These are phyloP conservation scores for Macrosteles quadrilineatus DNA, from an alignment of 1,140 invertebrate species.

Conservation along the genomic window DNA sequence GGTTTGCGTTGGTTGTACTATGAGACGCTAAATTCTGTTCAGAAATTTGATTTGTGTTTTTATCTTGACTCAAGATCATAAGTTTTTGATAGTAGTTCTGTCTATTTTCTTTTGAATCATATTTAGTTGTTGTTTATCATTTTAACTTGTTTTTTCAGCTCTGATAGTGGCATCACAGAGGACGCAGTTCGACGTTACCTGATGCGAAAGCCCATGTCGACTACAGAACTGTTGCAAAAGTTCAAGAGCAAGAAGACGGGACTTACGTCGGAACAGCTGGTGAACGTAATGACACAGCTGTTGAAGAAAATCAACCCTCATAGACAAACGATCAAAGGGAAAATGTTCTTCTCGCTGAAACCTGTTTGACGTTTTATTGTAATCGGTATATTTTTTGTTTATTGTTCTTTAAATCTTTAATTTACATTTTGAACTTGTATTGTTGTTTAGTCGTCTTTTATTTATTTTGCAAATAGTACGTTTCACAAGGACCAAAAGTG, in stretches of 20 bases:
- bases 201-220: conserved; percentile 94
- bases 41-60: too few relatives aligned
- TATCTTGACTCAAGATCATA: too few relatives aligned
- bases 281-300: conserved; percentile 91
- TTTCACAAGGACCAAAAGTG: too few relatives aligned
- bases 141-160: conserved; percentile 50
- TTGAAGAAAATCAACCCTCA: conserved; percentile 93
- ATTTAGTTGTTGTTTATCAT: background rate
- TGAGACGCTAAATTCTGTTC: too few relatives aligned
- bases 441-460: too few relatives aligned
- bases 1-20: too few relatives aligned
- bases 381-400: too few relatives aligned
- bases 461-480: too few relatives aligned
- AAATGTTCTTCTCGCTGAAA: conserved; percentile 92
- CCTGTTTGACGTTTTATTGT: background rate
- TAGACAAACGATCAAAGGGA: conserved; percentile 89
- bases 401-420: too few relatives aligned
- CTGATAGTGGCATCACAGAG: conserved; percentile 87
- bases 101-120: too few relatives aligned
- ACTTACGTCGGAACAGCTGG: conserved; percentile 83
- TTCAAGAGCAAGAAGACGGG: conserved; percentile 95
- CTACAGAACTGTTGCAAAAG: conserved; percentile 91
- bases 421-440: too few relatives aligned
- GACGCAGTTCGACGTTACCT: conserved; percentile 92
- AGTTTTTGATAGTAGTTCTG: too few relatives aligned